Conservation (phyloP, 2,888 invertebrate species). For the Antheraea yamamai region DNA sequence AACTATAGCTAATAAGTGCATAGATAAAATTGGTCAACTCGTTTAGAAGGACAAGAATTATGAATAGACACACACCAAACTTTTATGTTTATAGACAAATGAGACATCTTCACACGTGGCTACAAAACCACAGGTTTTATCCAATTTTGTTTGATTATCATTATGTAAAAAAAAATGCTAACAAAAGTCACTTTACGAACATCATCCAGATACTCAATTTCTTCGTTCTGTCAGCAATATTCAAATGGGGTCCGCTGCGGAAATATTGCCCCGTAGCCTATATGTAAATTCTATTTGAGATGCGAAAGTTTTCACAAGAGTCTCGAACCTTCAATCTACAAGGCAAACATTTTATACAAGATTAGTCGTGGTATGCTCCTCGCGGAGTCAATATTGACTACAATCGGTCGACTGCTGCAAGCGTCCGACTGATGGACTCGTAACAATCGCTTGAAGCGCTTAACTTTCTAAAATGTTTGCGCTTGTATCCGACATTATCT, state of each 20-base stretch:
- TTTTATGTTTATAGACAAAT: too few species aligned
- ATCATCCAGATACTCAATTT: slow-evolving; percentile 50
- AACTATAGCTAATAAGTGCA: too few species aligned
- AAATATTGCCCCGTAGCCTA: slow-evolving; percentile 74
- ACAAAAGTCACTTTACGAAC: slow-evolving; percentile 21
- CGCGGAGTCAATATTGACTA: slow-evolving; percentile 70
- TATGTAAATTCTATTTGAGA: slow-evolving; percentile 77
- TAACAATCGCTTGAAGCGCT: slow-evolving; percentile 34
- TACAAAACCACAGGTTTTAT: too few species aligned
- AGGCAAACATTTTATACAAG: slow-evolving; percentile 78
- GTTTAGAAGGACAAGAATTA: too few species aligned
- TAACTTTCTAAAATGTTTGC: slow-evolving; percentile 33
- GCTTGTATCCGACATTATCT: slow-evolving; percentile 48
- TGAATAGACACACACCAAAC: too few species aligned
- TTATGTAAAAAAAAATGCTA: not conserved
- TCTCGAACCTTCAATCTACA: slow-evolving; percentile 70
- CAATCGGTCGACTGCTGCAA: slow-evolving; percentile 42
- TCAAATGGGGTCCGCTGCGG: slow-evolving; percentile 65
- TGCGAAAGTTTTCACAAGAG: slow-evolving; percentile 70
- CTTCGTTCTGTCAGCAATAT: slow-evolving; percentile 69
- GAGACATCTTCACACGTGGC: too few species aligned
- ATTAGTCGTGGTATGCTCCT: slow-evolving; percentile 73
- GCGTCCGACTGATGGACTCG: slow-evolving; percentile 26
- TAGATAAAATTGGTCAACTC: too few species aligned
- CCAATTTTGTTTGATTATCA: not conserved